These are phyloP conservation scores for Paramuricea clavata DNA, from an alignment of 92 coral and sea anemone species.

Conservation along the genomic window DNA sequence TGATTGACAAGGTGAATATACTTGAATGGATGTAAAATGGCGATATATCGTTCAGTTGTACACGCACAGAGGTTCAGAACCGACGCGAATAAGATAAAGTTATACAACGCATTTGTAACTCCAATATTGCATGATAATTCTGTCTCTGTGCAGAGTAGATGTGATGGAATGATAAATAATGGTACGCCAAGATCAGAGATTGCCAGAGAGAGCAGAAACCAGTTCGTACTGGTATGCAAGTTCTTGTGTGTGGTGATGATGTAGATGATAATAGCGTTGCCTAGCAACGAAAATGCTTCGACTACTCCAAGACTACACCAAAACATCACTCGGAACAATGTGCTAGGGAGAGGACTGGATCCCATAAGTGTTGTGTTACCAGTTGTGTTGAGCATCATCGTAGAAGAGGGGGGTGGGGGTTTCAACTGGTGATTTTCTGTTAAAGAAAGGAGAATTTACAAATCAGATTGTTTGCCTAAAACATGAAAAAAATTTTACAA, in stretches of 20 bases:
- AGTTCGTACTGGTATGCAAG: constrained; percentile 73
- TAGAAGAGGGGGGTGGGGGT: not conserved
- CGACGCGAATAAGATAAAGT: constrained; percentile 73
- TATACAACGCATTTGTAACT: constrained; percentile 70
- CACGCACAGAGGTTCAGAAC: constrained; percentile 74
- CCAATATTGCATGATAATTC: constrained; percentile 48
- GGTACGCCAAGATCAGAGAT: constrained; percentile 82
- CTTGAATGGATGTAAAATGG: constrained; percentile 75
- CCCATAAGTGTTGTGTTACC: not conserved
- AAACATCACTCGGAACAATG: constrained; percentile 52
- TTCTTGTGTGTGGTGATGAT: constrained; percentile 62
- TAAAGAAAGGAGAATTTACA: no score
- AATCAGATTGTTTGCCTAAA: no score
- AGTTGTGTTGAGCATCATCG: not conserved
- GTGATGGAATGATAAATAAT: constrained; percentile 74
- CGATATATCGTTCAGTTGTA: constrained; percentile 75
- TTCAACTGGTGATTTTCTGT: no score
- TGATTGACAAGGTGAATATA: constrained; percentile 69
- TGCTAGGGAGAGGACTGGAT: not conserved
- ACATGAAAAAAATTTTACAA: no score
- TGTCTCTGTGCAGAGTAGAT: constrained; percentile 64
- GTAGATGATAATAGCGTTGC: constrained; percentile 77
- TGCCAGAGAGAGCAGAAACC: constrained; percentile 82
- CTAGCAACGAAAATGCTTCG: constrained; percentile 72
- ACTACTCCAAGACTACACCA: constrained; percentile 67